Conservation (phyloP, 2,888 invertebrate species). For the Alentia gelatinosa region DNA sequence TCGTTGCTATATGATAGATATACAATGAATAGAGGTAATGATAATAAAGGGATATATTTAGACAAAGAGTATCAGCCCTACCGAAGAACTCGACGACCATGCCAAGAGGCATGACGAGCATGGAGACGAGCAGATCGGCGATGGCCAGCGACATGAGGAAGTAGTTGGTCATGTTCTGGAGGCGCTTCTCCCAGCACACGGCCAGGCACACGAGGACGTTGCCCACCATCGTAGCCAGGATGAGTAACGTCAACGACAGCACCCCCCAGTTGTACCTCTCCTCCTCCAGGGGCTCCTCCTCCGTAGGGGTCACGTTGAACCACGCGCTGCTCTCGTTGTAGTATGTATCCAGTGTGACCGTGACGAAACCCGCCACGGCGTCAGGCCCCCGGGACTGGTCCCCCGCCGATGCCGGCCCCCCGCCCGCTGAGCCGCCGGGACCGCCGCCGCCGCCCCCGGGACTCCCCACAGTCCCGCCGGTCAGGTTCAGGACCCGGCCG, state of each 20-base stretch:
- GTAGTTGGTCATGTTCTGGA: constrained; percentile 98
- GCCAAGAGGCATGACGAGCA: constrained; percentile 97
- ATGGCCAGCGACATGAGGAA: constrained; percentile 96
- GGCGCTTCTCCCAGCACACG: constrained; percentile 91
- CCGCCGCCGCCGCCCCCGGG: neutral
- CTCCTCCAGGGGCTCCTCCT: neutral
- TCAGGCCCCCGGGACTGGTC: neutral
- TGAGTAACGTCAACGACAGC: constrained; percentile 87
- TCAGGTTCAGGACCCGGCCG: neutral
- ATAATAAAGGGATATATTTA: neutral
- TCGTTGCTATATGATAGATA: no score
- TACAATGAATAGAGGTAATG: no score
- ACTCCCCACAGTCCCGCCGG: neutral
- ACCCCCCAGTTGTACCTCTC: constrained; percentile 70
- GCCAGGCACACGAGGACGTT: constrained; percentile 96
- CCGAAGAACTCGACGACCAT: constrained; percentile 84
- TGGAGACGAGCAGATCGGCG: constrained; percentile 94
- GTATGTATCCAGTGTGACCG: neutral
- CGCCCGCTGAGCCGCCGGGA: neutral
- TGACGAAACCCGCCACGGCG: neutral
- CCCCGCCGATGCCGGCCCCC: neutral
- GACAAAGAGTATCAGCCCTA: constrained; percentile 39
- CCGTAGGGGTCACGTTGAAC: constrained; percentile 2
- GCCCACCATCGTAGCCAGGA: constrained; percentile 92
- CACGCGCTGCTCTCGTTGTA: neutral